Evolutionary conservation across 92 coral and sea anemone genomes (phyloP).

Genomic region (Heteractis magnifica): DNA sequence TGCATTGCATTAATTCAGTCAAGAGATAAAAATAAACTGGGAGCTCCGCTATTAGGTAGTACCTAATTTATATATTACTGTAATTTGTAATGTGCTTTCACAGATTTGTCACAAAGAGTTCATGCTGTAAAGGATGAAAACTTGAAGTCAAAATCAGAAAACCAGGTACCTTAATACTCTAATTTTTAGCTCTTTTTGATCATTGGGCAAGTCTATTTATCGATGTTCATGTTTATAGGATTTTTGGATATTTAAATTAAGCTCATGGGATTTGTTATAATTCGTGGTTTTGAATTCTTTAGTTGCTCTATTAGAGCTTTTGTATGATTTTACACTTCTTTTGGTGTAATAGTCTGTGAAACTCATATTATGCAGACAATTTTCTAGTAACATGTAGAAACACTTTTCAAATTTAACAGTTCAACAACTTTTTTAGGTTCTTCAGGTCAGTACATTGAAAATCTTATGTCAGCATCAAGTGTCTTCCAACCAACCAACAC

Average conservation of each 20-base stretch:
- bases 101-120: slow-evolving; percentile 97
- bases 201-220: too few relatives aligned
- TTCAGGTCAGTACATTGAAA: slow-evolving; percentile 99
- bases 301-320: too few relatives aligned
- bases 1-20: too few relatives aligned
- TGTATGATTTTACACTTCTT: too few relatives aligned
- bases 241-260: too few relatives aligned
- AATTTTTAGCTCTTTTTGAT: not conserved
- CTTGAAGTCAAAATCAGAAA: slow-evolving; percentile 93
- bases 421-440: slow-evolving; percentile 58
- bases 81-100: not conserved
- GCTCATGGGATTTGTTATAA: too few relatives aligned
- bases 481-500: slow-evolving; percentile 98
- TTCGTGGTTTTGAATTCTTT: too few relatives aligned
- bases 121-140: slow-evolving; percentile 99
- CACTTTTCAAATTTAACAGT: not conserved
- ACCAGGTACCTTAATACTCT: slow-evolving; percentile 65
- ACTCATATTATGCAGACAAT: not conserved
- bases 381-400: slow-evolving; percentile 10
- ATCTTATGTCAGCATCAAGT: slow-evolving; percentile 99
- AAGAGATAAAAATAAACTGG: too few relatives aligned
- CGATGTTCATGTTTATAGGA: too few relatives aligned
- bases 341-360: too few relatives aligned
- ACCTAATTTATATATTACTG: too few relatives aligned
- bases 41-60: too few relatives aligned